Percentiles rank a stretch among this genome's conserved stretches.
Evolutionary conservation across 64 coral and sea anemone genomes (phyloP).

Genomic region (Actinia tenebrosa): DNA sequence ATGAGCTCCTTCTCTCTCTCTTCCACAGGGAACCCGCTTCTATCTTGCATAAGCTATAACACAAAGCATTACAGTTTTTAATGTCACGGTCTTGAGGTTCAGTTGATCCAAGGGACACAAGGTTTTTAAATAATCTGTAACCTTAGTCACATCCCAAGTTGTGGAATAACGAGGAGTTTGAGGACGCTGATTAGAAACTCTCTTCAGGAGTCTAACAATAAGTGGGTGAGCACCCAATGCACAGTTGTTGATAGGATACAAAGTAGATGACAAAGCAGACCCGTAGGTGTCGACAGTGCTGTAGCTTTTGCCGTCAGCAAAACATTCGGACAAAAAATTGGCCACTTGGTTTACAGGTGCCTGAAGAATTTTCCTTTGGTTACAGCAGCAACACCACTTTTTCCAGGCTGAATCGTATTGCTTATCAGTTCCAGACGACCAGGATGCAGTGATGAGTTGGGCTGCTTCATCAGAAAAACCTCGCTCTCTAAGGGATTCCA

Average conservation of each 20-base stretch:
- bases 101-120: slow-evolving; percentile 61
- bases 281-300: slow-evolving; percentile 58
- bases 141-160: slow-evolving; percentile 61
- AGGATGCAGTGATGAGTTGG: slow-evolving; percentile 14
- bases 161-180: slow-evolving; percentile 45
- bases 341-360: slow-evolving; percentile 42
- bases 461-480: slow-evolving; percentile 57
- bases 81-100: slow-evolving; percentile 52
- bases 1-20: no score
- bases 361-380: slow-evolving; percentile 63
- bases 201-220: slow-evolving; percentile 47
- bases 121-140: slow-evolving; percentile 62
- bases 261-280: slow-evolving; percentile 44
- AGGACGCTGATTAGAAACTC: slow-evolving; percentile 33
- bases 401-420: slow-evolving; percentile 77
- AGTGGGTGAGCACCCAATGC: slow-evolving; percentile 46
- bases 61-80: slow-evolving; percentile 91
- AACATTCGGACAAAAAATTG: slow-evolving; percentile 51
- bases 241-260: slow-evolving; percentile 42
- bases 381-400: slow-evolving; percentile 56
- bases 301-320: slow-evolving; percentile 49
- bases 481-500: slow-evolving; percentile 34
- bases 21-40: no score
- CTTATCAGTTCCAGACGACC: slow-evolving; percentile 71
- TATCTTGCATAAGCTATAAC: background rate